Conservation (phyloP, 2,888 invertebrate species). For the Theodoxus fluviatilis region DNA sequence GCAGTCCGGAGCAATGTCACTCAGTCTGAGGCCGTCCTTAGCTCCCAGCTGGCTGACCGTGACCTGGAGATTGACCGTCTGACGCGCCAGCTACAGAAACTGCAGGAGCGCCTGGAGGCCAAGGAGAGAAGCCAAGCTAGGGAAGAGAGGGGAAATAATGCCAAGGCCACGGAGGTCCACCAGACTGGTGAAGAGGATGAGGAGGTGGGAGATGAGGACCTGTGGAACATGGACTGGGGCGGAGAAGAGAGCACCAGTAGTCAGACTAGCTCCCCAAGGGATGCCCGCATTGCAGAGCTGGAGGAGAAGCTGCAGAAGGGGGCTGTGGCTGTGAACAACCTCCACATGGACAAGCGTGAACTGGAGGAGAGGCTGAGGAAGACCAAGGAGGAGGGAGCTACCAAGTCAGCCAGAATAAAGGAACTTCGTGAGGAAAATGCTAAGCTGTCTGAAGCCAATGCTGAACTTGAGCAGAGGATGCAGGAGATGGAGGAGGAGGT, state of each 20-base stretch:
- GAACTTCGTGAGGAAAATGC: constrained; percentile 36
- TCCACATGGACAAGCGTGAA: constrained; percentile 60
- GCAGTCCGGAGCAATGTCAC: background rate
- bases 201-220: constrained; percentile 14
- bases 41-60: background rate
- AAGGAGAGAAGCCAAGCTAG: background rate
- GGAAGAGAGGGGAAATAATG: background rate
- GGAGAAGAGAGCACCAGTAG: constrained; percentile 19
- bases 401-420: constrained; percentile 41
- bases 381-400: constrained; percentile 37
- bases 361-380: constrained; percentile 39
- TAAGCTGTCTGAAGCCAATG: constrained; percentile 30
- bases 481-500: constrained; percentile 36
- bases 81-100: constrained; percentile 14
- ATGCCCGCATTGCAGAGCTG: constrained; percentile 40
- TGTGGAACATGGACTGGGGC: constrained; percentile 9
- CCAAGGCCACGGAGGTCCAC: background rate
- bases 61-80: background rate
- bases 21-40: background rate
- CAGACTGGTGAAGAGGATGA: constrained; percentile 16
- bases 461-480: constrained; percentile 35
- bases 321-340: constrained; percentile 52
- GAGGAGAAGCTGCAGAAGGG: constrained; percentile 47
- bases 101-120: constrained; percentile 9
- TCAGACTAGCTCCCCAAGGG: constrained; percentile 30